Conservation (phyloP, 53 echinoderm and acorn worm genomes). For the Apostichopus leukothele region DNA sequence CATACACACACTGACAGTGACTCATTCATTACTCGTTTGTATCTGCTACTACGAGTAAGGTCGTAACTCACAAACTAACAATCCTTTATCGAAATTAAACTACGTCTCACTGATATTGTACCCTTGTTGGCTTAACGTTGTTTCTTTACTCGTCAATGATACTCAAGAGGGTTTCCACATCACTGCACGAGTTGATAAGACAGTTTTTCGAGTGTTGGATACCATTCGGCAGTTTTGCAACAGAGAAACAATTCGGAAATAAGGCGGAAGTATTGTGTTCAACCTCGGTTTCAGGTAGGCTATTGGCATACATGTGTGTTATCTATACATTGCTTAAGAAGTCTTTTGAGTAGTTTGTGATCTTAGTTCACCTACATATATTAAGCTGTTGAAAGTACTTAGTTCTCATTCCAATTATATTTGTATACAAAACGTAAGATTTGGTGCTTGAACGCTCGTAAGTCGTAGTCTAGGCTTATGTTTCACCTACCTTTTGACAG, state of each 20-base stretch:
- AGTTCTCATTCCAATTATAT: too few relatives aligned
- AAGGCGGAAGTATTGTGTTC: slow-evolving; percentile 39
- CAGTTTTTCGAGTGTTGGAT: not conserved
- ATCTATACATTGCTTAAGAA: too few relatives aligned
- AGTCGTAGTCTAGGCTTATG: too few relatives aligned
- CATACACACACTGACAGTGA: not conserved
- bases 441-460: too few relatives aligned
- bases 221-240: not conserved
- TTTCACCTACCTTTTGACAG: too few relatives aligned
- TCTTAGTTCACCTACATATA: too few relatives aligned
- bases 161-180: not conserved
- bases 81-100: not conserved
- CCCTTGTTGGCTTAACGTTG: too few relatives aligned
- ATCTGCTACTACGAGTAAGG: not conserved
- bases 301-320: not conserved
- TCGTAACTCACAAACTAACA: not conserved
- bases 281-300: not conserved
- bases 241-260: slow-evolving; percentile 28
- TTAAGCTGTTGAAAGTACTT: too few relatives aligned
- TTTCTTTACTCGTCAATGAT: too few relatives aligned
- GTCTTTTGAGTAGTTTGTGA: too few relatives aligned
- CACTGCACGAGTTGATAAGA: not conserved
- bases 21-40: slow-evolving; percentile 10
- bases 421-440: too few relatives aligned
- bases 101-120: not conserved